Base-by-base conservation (phyloP, 2,888 invertebrate genomes). In the Caenorhabditis afra region DNA sequence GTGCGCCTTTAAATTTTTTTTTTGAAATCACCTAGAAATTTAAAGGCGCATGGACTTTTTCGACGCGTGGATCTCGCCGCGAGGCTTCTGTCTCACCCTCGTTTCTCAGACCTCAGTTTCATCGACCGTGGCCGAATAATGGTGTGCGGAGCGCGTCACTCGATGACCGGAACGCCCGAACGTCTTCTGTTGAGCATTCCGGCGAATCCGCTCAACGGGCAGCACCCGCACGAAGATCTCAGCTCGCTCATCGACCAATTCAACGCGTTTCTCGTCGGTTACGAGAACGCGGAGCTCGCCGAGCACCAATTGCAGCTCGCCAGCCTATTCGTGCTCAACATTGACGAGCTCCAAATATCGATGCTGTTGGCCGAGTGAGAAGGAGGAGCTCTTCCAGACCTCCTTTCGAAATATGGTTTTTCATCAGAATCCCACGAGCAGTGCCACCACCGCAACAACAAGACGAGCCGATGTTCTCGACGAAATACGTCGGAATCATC, bases 331-430 rank as follows among this genome's bases (percentile, higher is more conserved):
- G 35, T 74, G 18, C 20, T 78, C 14, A 23, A 66, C 23, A 4
- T 78, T 3, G 55, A 66, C 20, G 57, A 70, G 12, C 29, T 66
- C 3, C 23, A 66, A 20, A 61, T 71, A 8, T 61, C 77, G 22
- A 37, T 78, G 20, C 22, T 78, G 16, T 45, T 78, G 44, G 65
- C 74, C 39, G 58, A 59, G 74, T 74, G 12, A 49, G 62, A n/a
- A 11, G 10, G 12, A n/a, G 29, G n/a, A n/a, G n/a, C n/a, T 12
- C 10, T 16, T 20, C 44, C 3, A 44, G 5, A 5, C 5, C n/a
- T n/a, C n/a, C n/a, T n/a, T n/a, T n/a, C n/a, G n/a, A n/a, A n/a
- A n/a, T n/a, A n/a, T 29, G 4, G 29, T 29, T 29, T 53, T 44
- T 55, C 20, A 44, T 16, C 47, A 70, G 70, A 62, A 18, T 45